Base-by-base conservation (phyloP, 2,888 invertebrate genomes). In the Oegoconia quadripuncta region DNA sequence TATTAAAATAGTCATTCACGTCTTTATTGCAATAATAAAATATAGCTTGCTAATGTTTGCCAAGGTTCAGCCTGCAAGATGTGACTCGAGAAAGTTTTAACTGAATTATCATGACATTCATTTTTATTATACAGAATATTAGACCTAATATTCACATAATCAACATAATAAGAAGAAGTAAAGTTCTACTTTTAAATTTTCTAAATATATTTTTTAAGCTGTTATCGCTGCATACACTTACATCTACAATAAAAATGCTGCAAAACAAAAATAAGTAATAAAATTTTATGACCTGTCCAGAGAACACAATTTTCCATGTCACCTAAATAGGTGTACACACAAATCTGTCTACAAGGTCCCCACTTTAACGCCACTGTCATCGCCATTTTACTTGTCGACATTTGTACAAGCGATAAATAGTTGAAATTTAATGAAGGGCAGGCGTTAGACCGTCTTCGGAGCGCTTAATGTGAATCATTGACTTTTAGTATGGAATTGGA, bases 251-350 rank as follows among this genome's bases (percentile, higher is more conserved):
- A n/a, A n/a, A n/a, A n/a, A n/a, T n/a, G n/a, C n/a, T n/a, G n/a
- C n/a, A n/a, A n/a, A n/a, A 34, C 25, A 20, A 41, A 41, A 37
- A 37, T 41, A 29, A 26, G 41, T 14, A 20, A 59, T 63, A 57
- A 64, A 61, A 56, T 55, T 59, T 60, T 59, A 55, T 61, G 51
- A 52, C 45, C 45, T 47, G 50, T 58, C 50, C 42, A 33, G 52
- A 55, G 42, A 64, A 64, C 70, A 70, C 61, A 64, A 58, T 65
- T 73, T 69, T 64, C 58, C 59, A 54, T 78, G 77, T 74, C 67
- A 62, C 59, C 63, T 55, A 69, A 77, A 77, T 78, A 74, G 75
- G 67, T 62, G 69, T 62, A 44, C 46, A 55, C 58, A 76, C 76
- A 80, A 78, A 80, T 79, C 76, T 63, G 64, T 81, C 65, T 32